A percentile compares a stretch with the other conserved stretches of the same genome.
These are phyloP conservation scores for Rhipidura dahli DNA, from an alignment of 2,113 vertebrate species.

Conservation along the genomic window DNA sequence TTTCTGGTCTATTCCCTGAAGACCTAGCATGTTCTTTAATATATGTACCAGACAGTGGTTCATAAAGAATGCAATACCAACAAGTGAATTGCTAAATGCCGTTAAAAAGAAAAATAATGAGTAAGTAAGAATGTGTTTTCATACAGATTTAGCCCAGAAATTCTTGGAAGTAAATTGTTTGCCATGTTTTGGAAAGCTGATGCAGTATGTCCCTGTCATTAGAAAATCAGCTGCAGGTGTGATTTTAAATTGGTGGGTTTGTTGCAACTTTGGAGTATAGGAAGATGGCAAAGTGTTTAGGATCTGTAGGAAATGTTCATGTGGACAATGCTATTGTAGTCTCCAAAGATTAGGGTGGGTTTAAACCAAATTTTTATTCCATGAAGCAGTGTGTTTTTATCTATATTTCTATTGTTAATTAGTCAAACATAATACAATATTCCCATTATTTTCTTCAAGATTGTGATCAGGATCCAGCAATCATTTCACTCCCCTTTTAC, in stretches of 20 bases:
- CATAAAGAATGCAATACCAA: not conserved
- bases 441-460: not conserved
- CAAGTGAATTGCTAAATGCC: not conserved
- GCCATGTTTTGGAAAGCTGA: not conserved
- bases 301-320: not conserved
- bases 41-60: not conserved
- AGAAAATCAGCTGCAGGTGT: not conserved
- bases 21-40: not conserved
- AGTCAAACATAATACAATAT: not conserved
- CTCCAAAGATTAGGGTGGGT: not conserved
- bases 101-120: not conserved
- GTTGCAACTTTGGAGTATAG: not conserved
- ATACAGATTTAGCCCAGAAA: not conserved
- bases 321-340: not conserved
- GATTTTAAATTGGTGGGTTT: not conserved
- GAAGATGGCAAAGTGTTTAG: not conserved
- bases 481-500: not conserved
- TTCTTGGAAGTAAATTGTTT: not conserved
- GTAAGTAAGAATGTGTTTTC: not conserved
- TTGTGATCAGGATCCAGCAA: not conserved
- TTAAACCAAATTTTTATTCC: not conserved
- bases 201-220: not conserved
- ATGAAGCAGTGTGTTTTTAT: not conserved
- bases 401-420: not conserved
- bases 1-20: not conserved